Evolutionary conservation across 2,888 invertebrate genomes (phyloP).

Genomic region (Drosophila melanosoma): DNA sequence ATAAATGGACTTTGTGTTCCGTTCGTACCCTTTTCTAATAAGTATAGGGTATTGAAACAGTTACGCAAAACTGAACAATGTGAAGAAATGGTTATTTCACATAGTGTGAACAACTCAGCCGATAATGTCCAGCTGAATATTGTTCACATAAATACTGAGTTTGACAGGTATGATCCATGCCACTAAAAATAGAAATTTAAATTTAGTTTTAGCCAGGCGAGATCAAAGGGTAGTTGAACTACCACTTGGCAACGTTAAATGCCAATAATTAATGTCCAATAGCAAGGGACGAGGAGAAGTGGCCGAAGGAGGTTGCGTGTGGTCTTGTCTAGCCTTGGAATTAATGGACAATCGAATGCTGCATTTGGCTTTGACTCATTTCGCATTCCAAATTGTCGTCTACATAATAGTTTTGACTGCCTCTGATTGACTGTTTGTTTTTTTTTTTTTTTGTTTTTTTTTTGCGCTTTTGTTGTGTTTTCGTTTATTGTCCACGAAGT

Average conservation of each 20-base stretch:
- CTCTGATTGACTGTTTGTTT: slow-evolving; percentile 56
- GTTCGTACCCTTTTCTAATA: background rate
- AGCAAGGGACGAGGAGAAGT: background rate
- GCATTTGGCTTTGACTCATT: slow-evolving; percentile 67
- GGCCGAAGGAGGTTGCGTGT: slow-evolving; percentile 11
- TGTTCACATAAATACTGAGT: slow-evolving; percentile 46
- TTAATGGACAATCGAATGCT: slow-evolving; percentile 44
- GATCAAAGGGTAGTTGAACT: slow-evolving; percentile 45
- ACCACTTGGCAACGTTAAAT: slow-evolving; percentile 48
- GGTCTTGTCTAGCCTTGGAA: slow-evolving; percentile 48
- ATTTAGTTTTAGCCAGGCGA: slow-evolving; percentile 15
- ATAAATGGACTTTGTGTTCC: background rate
- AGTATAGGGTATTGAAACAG: background rate
- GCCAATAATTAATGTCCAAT: slow-evolving; percentile 21
- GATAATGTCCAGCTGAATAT: slow-evolving; percentile 54
- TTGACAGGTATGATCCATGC: slow-evolving; percentile 50
- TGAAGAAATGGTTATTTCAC: background rate
- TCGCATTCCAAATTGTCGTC: slow-evolving; percentile 62
- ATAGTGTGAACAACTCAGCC: slow-evolving; percentile 35
- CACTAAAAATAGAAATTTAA: slow-evolving; percentile 21
- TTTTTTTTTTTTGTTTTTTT: background rate
- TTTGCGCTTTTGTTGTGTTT: slow-evolving; percentile 6
- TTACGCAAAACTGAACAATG: background rate
- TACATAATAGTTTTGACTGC: slow-evolving; percentile 35
- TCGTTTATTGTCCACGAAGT: slow-evolving; percentile 64